Evolutionary conservation across 2,113 vertebrate species (phyloP).

Genomic region (Phocoena phocoena): DNA sequence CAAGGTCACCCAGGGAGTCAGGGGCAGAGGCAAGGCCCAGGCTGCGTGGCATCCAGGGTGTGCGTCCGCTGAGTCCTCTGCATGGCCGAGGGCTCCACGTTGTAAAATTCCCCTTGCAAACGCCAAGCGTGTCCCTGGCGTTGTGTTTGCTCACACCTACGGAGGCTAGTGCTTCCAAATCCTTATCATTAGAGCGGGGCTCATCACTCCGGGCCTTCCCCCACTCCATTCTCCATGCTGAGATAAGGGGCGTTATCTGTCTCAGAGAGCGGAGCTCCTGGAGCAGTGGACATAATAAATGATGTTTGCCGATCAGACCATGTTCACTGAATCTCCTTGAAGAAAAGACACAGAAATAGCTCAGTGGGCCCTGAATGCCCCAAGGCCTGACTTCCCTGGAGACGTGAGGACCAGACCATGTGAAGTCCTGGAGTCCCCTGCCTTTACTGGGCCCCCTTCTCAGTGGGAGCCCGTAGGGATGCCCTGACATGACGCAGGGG

Average conservation of each 20-base stretch:
- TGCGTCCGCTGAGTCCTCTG: background rate
- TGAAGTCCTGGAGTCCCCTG: background rate
- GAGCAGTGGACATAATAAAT: background rate
- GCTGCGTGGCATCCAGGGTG: accelerated
- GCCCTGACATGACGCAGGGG: accelerated
- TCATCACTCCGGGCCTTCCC: background rate
- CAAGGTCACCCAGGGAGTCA: background rate
- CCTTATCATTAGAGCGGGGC: background rate
- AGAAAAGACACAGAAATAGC: constrained; percentile 29
- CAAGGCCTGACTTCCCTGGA: background rate
- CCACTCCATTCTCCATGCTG: background rate
- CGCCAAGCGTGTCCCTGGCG: accelerated
- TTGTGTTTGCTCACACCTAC: background rate
- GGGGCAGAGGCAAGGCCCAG: background rate
- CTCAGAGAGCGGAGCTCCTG: background rate
- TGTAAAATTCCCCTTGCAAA: background rate
- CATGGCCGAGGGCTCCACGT: accelerated
- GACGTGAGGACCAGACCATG: accelerated
- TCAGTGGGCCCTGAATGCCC: accelerated
- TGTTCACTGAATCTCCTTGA: constrained; percentile 51
- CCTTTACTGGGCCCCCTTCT: background rate
- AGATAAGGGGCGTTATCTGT: constrained; percentile 35
- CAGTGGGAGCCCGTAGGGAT: background rate
- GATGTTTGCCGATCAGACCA: background rate
- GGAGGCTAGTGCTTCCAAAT: accelerated